Base-by-base conservation (phyloP, 2,888 invertebrate species). In the Drepanosiphum platanoidis region DNA sequence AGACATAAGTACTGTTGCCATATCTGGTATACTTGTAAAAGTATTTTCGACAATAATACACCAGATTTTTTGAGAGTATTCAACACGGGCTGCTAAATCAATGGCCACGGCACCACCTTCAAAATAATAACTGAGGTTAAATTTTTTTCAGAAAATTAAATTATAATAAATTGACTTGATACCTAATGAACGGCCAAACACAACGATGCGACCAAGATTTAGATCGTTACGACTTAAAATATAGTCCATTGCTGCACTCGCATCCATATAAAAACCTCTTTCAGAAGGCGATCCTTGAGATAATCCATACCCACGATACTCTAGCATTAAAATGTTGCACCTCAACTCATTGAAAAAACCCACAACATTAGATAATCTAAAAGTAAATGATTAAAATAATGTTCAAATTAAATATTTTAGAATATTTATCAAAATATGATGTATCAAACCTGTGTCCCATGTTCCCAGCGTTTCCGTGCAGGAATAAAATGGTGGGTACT, bases 401-500 rank as follows among this genome's bases (percentile, higher is more conserved):
- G 32, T 30, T 11, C 15, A 4, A 34, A 61, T 61, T 9, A 5
- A 36, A 80, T 58, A 66, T 68, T 79, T 79, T 68, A 32, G 5
- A 79, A 68, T 1, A 13, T 42, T 3, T 9, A 18, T 22, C 30
- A 64, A 11, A 68, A 42, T 18, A 79, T 34, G 42, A 75, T 71
- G 22, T 46, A 0, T 39, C 88, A 88, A 87, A 94, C 94, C 95
- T 93, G 89, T 98, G 97, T 0, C 98, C 98, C 92, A 98, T 96
- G 89, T 98, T 98, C 22, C 98, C 98, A 81, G 98, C 98, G 92
- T 98, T 98, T 9, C 98, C 98, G 91, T 98, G 98, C 87, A 98
- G 94, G 90, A 95, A 97, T 79, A 98, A 91, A 89, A 98, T 91
- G 15, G 97, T 97, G 0, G 96, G 96, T 81, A 93, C 93, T 88